These are phyloP conservation scores for Drosophila ezoana DNA, from an alignment of 2,888 invertebrate species.

Conservation along the genomic window DNA sequence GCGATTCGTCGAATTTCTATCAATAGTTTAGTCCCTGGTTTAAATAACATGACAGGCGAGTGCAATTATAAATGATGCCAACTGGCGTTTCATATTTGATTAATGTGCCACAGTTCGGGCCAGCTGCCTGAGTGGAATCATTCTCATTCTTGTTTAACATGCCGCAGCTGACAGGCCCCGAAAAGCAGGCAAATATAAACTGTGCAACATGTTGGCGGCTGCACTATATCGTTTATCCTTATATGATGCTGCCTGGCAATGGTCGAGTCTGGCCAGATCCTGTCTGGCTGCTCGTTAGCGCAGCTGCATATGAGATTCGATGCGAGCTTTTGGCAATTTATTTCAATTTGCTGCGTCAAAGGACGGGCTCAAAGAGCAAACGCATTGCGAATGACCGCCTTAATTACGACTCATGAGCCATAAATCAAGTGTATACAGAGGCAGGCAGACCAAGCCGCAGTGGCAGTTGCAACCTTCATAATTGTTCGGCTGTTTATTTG, in stretches of 20 bases:
- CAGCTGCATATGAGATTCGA: conserved; percentile 47
- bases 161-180: conserved; percentile 18
- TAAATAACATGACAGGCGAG: conserved; percentile 57
- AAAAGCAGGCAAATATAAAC: conserved; percentile 26
- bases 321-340: conserved; percentile 56
- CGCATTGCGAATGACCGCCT: conserved; percentile 36
- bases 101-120: conserved; percentile 25
- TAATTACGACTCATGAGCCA: conserved; percentile 52
- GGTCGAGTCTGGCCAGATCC: background rate
- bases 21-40: conserved; percentile 57
- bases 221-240: conserved; percentile 19
- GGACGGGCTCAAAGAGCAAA: conserved; percentile 32
- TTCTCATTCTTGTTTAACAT: conserved; percentile 20
- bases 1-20: conserved; percentile 34
- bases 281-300: conserved; percentile 34
- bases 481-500: conserved; percentile 33
- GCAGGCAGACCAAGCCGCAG: background rate
- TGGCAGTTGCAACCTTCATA: conserved; percentile 24
- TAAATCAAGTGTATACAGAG: conserved; percentile 48
- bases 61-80: conserved; percentile 63
- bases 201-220: conserved; percentile 30
- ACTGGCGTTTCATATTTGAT: conserved; percentile 49
- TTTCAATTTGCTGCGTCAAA: conserved; percentile 61
- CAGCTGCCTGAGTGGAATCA: background rate
- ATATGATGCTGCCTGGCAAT: background rate